Percentiles rank a stretch among this genome's conserved stretches.
These are phyloP conservation scores for Fundulus diaphanus DNA, from an alignment of 2,797 vertebrate species.

Conservation along the genomic window DNA sequence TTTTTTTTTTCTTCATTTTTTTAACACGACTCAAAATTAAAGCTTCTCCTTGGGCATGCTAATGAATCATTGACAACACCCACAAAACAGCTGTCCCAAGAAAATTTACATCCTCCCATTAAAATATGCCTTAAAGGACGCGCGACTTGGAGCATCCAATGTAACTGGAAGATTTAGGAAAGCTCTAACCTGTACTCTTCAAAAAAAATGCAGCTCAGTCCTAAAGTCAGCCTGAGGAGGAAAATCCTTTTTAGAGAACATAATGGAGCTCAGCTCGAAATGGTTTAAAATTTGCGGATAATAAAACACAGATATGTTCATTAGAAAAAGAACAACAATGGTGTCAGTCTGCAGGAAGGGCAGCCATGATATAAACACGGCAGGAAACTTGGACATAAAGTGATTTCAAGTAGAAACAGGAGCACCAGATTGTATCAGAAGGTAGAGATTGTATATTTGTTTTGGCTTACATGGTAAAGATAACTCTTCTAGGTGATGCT, in stretches of 20 bases:
- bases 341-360: slow-evolving; percentile 35
- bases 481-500: slow-evolving; percentile 44
- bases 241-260: slow-evolving; percentile 10
- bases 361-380: too few relatives aligned
- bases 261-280: slow-evolving; percentile 31
- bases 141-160: slow-evolving; percentile 38
- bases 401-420: slow-evolving; percentile 34
- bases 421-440: slow-evolving; percentile 22
- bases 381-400: slow-evolving; percentile 16
- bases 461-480: slow-evolving; percentile 41
- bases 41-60: slow-evolving; percentile 45
- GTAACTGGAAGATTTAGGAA: slow-evolving; percentile 48
- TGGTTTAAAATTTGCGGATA: slow-evolving; percentile 42
- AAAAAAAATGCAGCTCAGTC: slow-evolving; percentile 29
- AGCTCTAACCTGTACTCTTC: slow-evolving; percentile 35
- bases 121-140: slow-evolving; percentile 65
- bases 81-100: slow-evolving; percentile 63
- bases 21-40: not conserved
- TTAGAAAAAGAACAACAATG: slow-evolving; percentile 3
- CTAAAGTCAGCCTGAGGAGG: slow-evolving; percentile 23
- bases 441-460: slow-evolving; percentile 53
- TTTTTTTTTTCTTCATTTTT: slow-evolving; percentile 23
- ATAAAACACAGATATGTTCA: slow-evolving; percentile 28
- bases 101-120: slow-evolving; percentile 74
- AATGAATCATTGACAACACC: slow-evolving; percentile 72